Base-by-base conservation (phyloP, 2,797 vertebrate species). In the Notoglanidium macrostoma region DNA sequence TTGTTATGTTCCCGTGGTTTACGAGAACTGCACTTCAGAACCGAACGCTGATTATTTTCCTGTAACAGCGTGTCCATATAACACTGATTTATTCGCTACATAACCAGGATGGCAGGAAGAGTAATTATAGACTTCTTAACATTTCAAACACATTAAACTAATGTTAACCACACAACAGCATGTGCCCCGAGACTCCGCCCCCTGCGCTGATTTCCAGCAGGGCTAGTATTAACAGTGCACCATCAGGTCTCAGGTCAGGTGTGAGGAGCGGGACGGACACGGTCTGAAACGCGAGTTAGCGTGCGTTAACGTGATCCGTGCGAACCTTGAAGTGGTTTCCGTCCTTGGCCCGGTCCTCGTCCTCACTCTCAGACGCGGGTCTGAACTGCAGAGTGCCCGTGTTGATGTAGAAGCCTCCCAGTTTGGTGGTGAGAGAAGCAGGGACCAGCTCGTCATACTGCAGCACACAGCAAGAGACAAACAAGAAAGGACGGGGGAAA, bases 331-430 rank as follows among this genome's bases (percentile, higher is more conserved):
- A 86, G 73, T 87, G 96, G 90, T 96, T 96, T 86, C 96, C 95
- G 67, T 97, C 97, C 72, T 95, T 94, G 86, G 92, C 94, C 61
- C 93, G 94, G 49, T 96, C 97, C 80, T 99, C 98, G 87, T 96
- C 97, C 92, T 99, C 98, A 0, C 98, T 98, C 87, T 99, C 98
- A 0, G 98, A 99, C 2, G 98, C 96, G 6, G 98, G 93, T 84
- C 98, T 96, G 94, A 99, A 99, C 93, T 99, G 98, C 91, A 99
- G 93, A 0, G 98, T 99, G 55, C 98, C 98, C 1, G 97, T 98
- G 94, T 99, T 99, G 94, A 99, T 98, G 92, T 99, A 99, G 95
- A 99, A 99, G 29, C 98, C 98, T 91, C 98, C 98, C 0, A 98
- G 97, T 92, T 99, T 99, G 54, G 98, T 99, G 92, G 96, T 99